Evolutionary conservation across 2,888 invertebrate species (phyloP), one percentile per base, ranked within the genome.

Genomic region (Rotaria macrura): DNA sequence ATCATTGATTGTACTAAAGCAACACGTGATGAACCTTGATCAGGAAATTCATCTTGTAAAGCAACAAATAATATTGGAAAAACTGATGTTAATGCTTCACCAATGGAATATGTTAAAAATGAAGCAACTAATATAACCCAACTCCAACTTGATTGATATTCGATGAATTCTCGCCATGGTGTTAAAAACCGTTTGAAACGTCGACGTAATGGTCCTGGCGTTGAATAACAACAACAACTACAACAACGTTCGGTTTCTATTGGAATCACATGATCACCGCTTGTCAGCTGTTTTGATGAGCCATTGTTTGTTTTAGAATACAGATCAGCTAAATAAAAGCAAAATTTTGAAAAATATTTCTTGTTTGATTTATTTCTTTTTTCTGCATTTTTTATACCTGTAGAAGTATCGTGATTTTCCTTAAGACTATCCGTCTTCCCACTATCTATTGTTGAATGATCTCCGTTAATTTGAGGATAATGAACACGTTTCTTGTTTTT

Each of bases 61-160:
- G 79, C 84, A 43, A 84, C 86, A 40, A 86, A 84, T 49, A 86
- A 86, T 38, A 86, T 52, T 43, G 84, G 84, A 84, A 86, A 86
- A 84, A 84, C 84, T 43, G 72, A 55, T n/a, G 79, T 57, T 34
- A 86, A 49, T 17, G 84, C 52, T 47, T 84, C 84, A 38, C 84
- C 86, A 17, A 86, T 40, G 29, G 84, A 84, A 55, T 86, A 86
- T 10, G 86, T 52, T 25, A 86, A 38, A 83, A 86, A 86, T 1
- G 84, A 84, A n/a, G 86, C 86, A 29, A 38, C 54, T 29, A 86
- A 49, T 38, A 86, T 57, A 23, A 86, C 86, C 54, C 65, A 57
- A 52, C 83, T 84, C 79, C 49, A 85, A 17, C 40, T 54, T 54
- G 47, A 86, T 79, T 79, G 79, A 43, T 43, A 40, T 12, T 79